A percentile compares a stretch with the other conserved stretches of the same genome.
phyloP scores from a whole-genome alignment of 1,140 invertebrate genomes.

The Drosophila rhopaloa region DNA sequence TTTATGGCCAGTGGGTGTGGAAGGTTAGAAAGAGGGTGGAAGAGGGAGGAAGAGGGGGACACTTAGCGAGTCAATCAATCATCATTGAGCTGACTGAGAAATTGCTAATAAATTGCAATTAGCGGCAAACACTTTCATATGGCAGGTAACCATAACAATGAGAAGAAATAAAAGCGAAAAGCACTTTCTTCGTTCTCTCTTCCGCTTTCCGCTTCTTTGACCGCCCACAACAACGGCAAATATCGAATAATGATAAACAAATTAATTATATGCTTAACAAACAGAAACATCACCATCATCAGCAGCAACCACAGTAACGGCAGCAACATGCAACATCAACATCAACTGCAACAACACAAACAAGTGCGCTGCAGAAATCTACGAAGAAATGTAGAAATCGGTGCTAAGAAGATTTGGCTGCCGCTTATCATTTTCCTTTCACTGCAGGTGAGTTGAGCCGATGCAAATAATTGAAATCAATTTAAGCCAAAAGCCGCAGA shows the following conservation, averaged over 20 bases:
- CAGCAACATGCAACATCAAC: slow-evolving; percentile 41
- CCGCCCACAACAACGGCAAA: slow-evolving; percentile 46
- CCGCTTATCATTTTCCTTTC: slow-evolving; percentile 82
- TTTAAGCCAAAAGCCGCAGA: slow-evolving; percentile 48
- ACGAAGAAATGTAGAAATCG: slow-evolving; percentile 53
- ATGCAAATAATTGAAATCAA: slow-evolving; percentile 55
- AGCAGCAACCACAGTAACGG: slow-evolving; percentile 26
- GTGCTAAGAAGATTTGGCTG: slow-evolving; percentile 80
- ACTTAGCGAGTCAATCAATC: slow-evolving; percentile 48
- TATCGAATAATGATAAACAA: slow-evolving; percentile 38
- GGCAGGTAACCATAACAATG: slow-evolving; percentile 24
- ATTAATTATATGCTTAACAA: slow-evolving; percentile 43
- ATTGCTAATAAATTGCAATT: slow-evolving; percentile 61
- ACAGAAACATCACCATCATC: slow-evolving; percentile 27
- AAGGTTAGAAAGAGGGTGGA: not conserved
- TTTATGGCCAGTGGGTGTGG: slow-evolving; percentile 16
- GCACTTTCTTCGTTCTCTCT: slow-evolving; percentile 42
- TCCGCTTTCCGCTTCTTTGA: slow-evolving; percentile 9
- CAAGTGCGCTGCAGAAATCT: slow-evolving; percentile 54
- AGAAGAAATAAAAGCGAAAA: slow-evolving; percentile 45
- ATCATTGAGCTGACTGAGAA: slow-evolving; percentile 52
- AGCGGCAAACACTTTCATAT: slow-evolving; percentile 47
- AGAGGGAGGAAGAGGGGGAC: not conserved
- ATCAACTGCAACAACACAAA: slow-evolving; percentile 37
- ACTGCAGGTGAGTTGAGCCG: slow-evolving; percentile 75